Percentiles rank a stretch among this genome's conserved stretches.
Evolutionary conservation across 1,140 invertebrate species (phyloP).

Genomic region (Brachionus manjavacas): DNA sequence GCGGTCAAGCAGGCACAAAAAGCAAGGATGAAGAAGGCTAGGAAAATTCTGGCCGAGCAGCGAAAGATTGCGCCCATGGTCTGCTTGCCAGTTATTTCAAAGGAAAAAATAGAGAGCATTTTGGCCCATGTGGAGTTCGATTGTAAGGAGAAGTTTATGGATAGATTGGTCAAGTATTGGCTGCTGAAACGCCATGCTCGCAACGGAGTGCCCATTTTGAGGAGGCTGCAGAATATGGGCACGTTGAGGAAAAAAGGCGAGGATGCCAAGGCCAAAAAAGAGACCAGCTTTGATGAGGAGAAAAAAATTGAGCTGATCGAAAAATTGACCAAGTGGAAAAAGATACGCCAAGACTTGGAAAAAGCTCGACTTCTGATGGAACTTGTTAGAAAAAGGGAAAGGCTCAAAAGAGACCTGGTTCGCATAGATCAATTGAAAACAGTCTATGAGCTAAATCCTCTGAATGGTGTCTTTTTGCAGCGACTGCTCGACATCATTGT

Average conservation of each 20-base stretch:
- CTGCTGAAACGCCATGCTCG: slow-evolving; percentile 87
- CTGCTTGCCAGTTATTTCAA: slow-evolving; percentile 85
- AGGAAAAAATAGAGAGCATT: slow-evolving; percentile 63
- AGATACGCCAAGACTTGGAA: slow-evolving; percentile 86
- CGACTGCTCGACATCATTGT: slow-evolving; percentile 69
- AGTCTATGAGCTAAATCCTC: neutral
- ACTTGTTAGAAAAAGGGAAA: slow-evolving; percentile 86
- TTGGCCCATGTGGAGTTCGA: slow-evolving; percentile 5
- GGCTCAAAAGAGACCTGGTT: slow-evolving; percentile 81
- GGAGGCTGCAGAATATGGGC: slow-evolving; percentile 60
- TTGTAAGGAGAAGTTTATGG: slow-evolving; percentile 34
- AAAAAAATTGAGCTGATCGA: slow-evolving; percentile 62
- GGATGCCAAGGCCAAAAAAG: neutral
- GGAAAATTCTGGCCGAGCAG: slow-evolving; percentile 75
- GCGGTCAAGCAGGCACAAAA: slow-evolving; percentile 59
- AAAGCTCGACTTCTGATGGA: slow-evolving; percentile 84
- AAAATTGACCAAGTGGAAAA: slow-evolving; percentile 89
- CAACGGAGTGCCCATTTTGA: slow-evolving; percentile 86
- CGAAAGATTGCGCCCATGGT: slow-evolving; percentile 81
- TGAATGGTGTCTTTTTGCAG: slow-evolving; percentile 60
- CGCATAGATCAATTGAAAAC: slow-evolving; percentile 57
- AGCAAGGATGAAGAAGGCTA: slow-evolving; percentile 71
- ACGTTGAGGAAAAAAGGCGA: neutral
- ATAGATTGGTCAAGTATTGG: slow-evolving; percentile 71
- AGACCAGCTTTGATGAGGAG: neutral